These are phyloP conservation scores for Scolopax bukidnonensis DNA, from an alignment of 2,797 vertebrate genomes.

Conservation along the genomic window DNA sequence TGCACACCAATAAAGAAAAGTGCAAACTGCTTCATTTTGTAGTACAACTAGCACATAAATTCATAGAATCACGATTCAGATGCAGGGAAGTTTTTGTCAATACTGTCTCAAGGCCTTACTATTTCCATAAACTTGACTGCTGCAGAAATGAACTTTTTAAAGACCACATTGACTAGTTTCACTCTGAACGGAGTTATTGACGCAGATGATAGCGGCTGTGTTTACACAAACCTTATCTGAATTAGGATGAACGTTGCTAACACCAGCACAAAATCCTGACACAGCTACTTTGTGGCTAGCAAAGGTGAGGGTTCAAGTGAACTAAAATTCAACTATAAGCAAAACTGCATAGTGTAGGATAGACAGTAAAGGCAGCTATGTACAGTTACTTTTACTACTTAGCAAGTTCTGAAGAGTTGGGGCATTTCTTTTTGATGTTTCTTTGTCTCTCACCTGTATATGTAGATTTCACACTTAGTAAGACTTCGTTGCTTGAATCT, in stretches of 20 bases:
- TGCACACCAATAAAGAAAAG: not conserved
- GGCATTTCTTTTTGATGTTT: not conserved
- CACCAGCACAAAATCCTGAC: not conserved
- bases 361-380: not conserved
- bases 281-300: not conserved
- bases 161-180: not conserved
- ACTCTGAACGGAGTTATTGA: not conserved
- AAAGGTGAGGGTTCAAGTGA: not conserved
- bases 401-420: not conserved
- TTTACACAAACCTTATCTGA: not conserved
- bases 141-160: not conserved
- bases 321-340: not conserved
- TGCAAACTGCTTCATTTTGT: not conserved
- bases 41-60: not conserved
- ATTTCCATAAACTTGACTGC: not conserved
- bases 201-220: not conserved
- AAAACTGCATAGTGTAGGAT: not conserved
- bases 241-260: not conserved
- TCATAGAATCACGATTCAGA: not conserved
- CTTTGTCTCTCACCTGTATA: not conserved
- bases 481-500: not conserved
- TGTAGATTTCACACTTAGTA: not conserved
- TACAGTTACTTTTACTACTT: not conserved
- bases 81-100: not conserved
- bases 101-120: not conserved